Conservation (phyloP, 2,888 invertebrate genomes). For the Drosophila meridionalis region DNA sequence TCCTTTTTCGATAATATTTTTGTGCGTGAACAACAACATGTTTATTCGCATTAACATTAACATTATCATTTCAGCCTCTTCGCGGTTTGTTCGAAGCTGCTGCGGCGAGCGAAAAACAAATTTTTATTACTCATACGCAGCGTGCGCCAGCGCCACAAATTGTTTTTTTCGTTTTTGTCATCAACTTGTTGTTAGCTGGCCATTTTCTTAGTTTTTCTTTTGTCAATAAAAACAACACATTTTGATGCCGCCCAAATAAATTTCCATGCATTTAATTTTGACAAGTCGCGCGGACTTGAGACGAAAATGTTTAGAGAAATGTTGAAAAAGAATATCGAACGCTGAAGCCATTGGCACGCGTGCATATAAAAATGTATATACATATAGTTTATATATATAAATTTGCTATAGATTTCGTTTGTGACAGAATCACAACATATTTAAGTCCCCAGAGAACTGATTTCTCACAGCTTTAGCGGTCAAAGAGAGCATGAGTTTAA, state of each 20-base stretch:
- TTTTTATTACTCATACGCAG: conserved; percentile 72
- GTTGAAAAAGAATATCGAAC: conserved; percentile 15
- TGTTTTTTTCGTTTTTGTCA: conserved; percentile 20
- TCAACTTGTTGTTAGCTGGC: conserved; percentile 32
- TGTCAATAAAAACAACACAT: conserved; percentile 51
- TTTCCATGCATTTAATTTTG: conserved; percentile 59
- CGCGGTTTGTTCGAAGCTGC: conserved; percentile 35
- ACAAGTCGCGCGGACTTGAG: conserved; percentile 21
- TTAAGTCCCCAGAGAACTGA: neutral
- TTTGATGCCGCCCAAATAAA: conserved; percentile 55
- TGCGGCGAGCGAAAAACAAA: conserved; percentile 26
- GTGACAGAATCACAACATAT: conserved; percentile 36
- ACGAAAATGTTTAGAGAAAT: conserved; percentile 39
- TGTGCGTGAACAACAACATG: conserved; percentile 31
- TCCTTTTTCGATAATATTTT: conserved; percentile 7
- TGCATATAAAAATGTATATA: conserved; percentile 10
- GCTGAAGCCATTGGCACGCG: conserved; percentile 34
- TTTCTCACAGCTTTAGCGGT: conserved; percentile 14
- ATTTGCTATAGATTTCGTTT: conserved; percentile 10
- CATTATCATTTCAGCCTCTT: conserved; percentile 41
- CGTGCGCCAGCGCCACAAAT: conserved; percentile 40
- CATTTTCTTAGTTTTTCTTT: conserved; percentile 2
- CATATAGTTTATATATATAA: conserved; percentile 4
- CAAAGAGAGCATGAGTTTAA: conserved; percentile 20
- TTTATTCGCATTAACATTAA: conserved; percentile 36